Conservation (phyloP, 2,113 vertebrate genomes). For the Sprattus sprattus region DNA sequence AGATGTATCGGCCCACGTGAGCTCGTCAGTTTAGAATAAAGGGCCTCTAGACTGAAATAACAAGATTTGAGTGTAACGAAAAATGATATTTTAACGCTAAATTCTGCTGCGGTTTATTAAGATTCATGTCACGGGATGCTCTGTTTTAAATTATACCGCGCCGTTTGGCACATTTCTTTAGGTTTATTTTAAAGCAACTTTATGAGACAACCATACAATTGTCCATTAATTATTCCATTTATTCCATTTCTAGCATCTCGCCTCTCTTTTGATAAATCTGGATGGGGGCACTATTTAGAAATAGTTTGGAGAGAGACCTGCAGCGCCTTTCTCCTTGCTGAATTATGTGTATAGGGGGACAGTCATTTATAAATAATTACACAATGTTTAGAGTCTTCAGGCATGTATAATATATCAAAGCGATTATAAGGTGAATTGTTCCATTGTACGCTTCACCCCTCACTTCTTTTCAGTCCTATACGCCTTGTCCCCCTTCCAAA, state of each 20-base stretch:
- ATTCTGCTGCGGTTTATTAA: conserved; percentile 21
- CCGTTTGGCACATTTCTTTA: conserved; percentile 72
- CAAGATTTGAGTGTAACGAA: neutral
- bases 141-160: conserved; percentile 40
- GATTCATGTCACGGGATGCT: conserved; percentile 41
- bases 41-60: neutral
- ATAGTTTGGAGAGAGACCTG: conserved; percentile 94
- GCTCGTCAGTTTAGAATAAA: neutral
- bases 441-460: conserved; percentile 87
- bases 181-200: conserved; percentile 98
- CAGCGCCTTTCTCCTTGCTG: conserved; percentile 91
- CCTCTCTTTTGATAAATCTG: conserved; percentile 71
- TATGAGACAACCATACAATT: conserved; percentile 98
- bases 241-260: conserved; percentile 81
- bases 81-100: neutral
- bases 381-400: conserved; percentile 99
- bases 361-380: conserved; percentile 99
- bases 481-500: conserved; percentile 93
- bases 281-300: conserved; percentile 86
- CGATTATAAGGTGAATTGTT: conserved; percentile 99
- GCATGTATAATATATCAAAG: conserved; percentile 99
- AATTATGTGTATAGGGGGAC: conserved; percentile 86
- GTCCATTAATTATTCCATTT: conserved; percentile 94
- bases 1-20: too few species aligned
- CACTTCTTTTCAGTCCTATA: conserved; percentile 90